A percentile compares a stretch with the other conserved stretches of the same genome.
These are phyloP conservation scores for Oreohelix idahoensis DNA, from an alignment of 1,140 invertebrate species.

Conservation along the genomic window DNA sequence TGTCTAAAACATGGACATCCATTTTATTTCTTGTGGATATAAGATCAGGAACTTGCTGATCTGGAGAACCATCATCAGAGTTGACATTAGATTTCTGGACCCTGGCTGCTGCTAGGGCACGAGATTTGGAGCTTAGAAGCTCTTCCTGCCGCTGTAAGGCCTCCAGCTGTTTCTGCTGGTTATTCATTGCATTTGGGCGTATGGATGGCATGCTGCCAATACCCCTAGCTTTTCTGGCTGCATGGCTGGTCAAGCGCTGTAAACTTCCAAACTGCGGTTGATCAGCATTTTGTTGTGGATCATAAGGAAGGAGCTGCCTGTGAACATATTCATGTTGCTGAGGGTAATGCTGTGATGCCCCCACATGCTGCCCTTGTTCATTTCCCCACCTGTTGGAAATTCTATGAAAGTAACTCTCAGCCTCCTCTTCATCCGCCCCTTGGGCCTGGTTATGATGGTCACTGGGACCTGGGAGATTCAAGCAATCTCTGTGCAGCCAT, in stretches of 20 bases:
- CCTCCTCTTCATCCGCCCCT: background rate
- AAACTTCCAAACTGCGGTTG: background rate
- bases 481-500: slow-evolving; percentile 26
- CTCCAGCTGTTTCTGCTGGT: slow-evolving; percentile 78
- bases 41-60: background rate
- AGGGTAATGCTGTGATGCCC: too few relatives aligned
- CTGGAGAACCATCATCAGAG: background rate
- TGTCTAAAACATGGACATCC: slow-evolving; percentile 89
- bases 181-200: slow-evolving; percentile 71
- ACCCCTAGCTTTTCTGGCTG: background rate
- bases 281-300: background rate
- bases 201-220: slow-evolving; percentile 63
- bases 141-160: slow-evolving; percentile 78
- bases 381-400: slow-evolving; percentile 28
- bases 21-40: slow-evolving; percentile 73
- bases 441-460: slow-evolving; percentile 25
- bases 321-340: background rate
- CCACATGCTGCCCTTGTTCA: background rate
- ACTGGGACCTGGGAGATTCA: slow-evolving; percentile 12
- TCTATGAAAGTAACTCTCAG: slow-evolving; percentile 32
- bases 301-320: slow-evolving; percentile 13
- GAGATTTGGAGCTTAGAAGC: slow-evolving; percentile 68
- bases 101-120: slow-evolving; percentile 46
- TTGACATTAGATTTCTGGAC: background rate
- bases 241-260: slow-evolving; percentile 26